These are phyloP conservation scores for Accipiter virgatus DNA, from an alignment of 2,113 vertebrate species.

Conservation along the genomic window DNA sequence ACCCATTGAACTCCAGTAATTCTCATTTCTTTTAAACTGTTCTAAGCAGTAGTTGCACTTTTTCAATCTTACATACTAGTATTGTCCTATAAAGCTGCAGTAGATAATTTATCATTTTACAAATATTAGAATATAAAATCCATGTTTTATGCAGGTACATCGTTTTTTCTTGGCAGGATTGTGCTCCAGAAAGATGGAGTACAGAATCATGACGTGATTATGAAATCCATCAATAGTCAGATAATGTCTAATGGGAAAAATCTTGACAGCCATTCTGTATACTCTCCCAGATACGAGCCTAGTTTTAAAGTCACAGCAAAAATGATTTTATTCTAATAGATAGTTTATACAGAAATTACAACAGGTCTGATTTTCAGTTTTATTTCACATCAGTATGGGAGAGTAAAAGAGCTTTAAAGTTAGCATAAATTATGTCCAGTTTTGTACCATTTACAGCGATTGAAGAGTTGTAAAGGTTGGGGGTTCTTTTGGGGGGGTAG, in stretches of 20 bases:
- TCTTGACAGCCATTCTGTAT: neutral
- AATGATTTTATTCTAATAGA: neutral
- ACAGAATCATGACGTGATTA: neutral
- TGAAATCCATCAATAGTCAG: neutral
- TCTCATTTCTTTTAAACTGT: neutral
- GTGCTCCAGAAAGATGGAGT: neutral
- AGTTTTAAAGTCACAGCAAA: neutral
- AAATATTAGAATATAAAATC: neutral
- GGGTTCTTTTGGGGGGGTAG: fast-evolving
- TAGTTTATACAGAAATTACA: neutral
- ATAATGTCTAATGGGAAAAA: neutral
- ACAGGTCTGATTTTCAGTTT: neutral
- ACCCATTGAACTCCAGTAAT: neutral
- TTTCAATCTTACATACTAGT: neutral
- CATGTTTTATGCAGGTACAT: neutral
- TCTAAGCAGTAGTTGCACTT: neutral
- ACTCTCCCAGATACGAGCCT: neutral
- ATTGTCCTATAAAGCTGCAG: neutral
- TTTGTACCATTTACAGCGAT: neutral
- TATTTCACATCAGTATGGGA: neutral
- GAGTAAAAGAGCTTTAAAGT: neutral
- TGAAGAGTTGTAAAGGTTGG: neutral
- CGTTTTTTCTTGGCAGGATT: neutral
- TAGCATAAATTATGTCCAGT: neutral
- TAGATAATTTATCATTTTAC: neutral